Evolutionary conservation across 2,888 invertebrate species (phyloP), one percentile per base, ranked within the genome.

Genomic region (Drosophila nr. medialis): DNA sequence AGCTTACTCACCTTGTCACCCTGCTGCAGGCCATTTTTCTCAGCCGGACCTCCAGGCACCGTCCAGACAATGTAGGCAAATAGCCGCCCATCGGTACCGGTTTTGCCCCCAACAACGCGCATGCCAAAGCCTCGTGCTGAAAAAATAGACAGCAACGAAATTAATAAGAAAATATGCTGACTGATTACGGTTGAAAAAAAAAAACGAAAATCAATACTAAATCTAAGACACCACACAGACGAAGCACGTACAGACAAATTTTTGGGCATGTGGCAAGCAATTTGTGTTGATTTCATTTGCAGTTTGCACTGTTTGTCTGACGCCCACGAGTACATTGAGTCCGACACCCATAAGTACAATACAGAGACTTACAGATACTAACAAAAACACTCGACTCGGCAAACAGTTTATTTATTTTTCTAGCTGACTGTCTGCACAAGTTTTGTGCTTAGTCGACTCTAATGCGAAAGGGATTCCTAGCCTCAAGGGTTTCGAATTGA

Each of bases 11-110:
- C 96, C 95, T 97, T 97, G 93, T 98, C 97, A 86, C 98, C 98
- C 92, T 97, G 97, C 90, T 96, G 96, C 76, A 98, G 94, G 60
- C 97, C 97, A 58, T 96, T 97, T 91, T 97, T 96, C 92, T 98
- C 97, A 1, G 98, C 98, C 32, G 98, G 97, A 36, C 98, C 98
- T 51, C 97, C 97, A 15, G 97, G 97, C 75, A 97, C 97, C 5
- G 98, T 98, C 96, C 97, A 98, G 69, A 98, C 97, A 91, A 98
- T 96, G 92, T 97, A 96, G 54, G 98, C 98, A 92, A 97, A 97
- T 77, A 98, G 95, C 42, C 96, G 95, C 7, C 98, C 98, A 92
- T 97, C 97, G 36, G 95, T 94, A 68, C 96, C 96, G 36, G 96
- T 96, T 93, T 98, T 98, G 34, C 98, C 98, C 24, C 98, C 98